Evolutionary conservation across 2,113 vertebrate genomes (phyloP), one percentile per base, ranked within the genome.

Genomic region (Psettodes erumei): DNA sequence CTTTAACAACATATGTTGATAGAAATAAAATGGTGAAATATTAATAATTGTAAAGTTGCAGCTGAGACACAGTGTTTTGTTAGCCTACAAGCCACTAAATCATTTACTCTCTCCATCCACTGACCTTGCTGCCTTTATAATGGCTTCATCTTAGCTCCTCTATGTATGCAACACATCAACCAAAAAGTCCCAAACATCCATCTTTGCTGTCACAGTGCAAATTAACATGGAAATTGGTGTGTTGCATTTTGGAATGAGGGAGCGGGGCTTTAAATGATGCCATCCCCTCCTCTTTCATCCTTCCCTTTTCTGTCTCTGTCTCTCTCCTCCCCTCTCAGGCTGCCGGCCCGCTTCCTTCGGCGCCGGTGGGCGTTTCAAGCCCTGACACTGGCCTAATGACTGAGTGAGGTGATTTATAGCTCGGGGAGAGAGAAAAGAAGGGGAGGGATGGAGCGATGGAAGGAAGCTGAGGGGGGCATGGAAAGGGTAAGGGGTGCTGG

Each of bases 191-290:
- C 88, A 79, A 50, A 75, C 92, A 94, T 93, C 92, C 87, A 92
- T 94, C 91, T 91, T 80, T 3, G 23, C 82, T 83, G 84, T 86
- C 88, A 81, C 25, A 0, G 28, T 53, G 64, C 82, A 88, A 90
- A 94, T 94, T 90, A 92, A 93, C 91, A 93, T 92, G 92, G 93
- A 93, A 93, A 94, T 93, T 93, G 89, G 85, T 67, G 83, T 81
- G 71, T 82, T 84, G 77, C 86, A 89, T 88, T 91, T 86, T 71
- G 67, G 55, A 86, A 79, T 33, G 50, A 70, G 45, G 23, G 72
- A 67, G 16, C 33, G 1, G 18, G 53, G 55, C 61, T 77, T 71
- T 75, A 77, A 83, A 87, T 54, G 50, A 82, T 7, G 23, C 65
- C 50, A 0, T 60, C 64, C 27, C 71, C 75, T 82, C 74, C 77